These are phyloP conservation scores for Tiliacea citrago DNA, from an alignment of 2,888 invertebrate genomes.

Conservation along the genomic window DNA sequence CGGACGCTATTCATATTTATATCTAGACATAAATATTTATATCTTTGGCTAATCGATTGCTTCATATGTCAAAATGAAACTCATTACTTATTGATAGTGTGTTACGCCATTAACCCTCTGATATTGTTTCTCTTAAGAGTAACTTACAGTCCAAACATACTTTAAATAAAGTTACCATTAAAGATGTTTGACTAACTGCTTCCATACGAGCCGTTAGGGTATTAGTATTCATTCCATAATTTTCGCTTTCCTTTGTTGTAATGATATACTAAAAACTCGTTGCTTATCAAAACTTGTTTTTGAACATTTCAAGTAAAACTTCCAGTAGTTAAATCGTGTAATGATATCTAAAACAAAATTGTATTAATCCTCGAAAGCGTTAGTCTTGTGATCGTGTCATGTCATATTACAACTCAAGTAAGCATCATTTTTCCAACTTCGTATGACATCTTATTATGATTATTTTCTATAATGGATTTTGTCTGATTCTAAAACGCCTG, in stretches of 20 bases:
- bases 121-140: neutral
- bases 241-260: slow-evolving; percentile 52
- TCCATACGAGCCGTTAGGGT: slow-evolving; percentile 20
- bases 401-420: slow-evolving; percentile 11
- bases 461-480: neutral
- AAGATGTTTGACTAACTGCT: slow-evolving; percentile 43
- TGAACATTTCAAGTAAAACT: neutral
- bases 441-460: neutral
- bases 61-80: too few species aligned
- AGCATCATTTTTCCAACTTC: neutral
- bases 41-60: too few species aligned
- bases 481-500: neutral
- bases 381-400: neutral
- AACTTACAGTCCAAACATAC: neutral
- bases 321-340: neutral
- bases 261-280: slow-evolving; percentile 44
- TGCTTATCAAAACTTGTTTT: slow-evolving; percentile 30
- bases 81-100: too few species aligned
- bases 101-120: too few species aligned
- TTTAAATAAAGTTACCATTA: neutral
- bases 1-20: too few species aligned
- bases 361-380: neutral
- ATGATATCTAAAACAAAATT: neutral
- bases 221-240: slow-evolving; percentile 48
- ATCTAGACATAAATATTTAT: too few species aligned